Base-by-base conservation (phyloP, 2,113 vertebrate genomes). In the Mormyrus lacerda region DNA sequence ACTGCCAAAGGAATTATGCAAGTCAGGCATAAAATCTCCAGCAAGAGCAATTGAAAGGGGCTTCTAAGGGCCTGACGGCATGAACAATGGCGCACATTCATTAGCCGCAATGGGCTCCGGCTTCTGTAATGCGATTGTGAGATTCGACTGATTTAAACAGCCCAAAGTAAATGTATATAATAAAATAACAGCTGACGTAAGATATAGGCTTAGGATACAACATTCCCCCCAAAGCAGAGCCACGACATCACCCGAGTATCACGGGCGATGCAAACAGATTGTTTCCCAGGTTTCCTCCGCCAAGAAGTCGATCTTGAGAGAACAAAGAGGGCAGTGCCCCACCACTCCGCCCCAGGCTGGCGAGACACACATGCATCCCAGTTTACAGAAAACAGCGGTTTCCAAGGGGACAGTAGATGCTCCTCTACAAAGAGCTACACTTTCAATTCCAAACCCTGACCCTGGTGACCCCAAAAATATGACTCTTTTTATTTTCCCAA, bases 351-450 rank as follows among this genome's bases (percentile, higher is more conserved):
- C 51, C 58, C 85, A 86, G 73, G 89, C 89, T 51, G 87, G 90
- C 87, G 85, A 91, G 90, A 83, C 44, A 35, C 91, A 92, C 79
- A 50, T 90, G 90, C 85, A 88, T 42, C 17, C 47, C 89, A 91
- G 89, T 92, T 42, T 91, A 91, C 50, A 88, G 65, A 90, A 91
- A 93, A 90, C 90, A 79, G 92, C 3, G 65, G 21, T 53, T 89
- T 90, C 90, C 76, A 90, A 91, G 88, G 85, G 86, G 91, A 93
- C 88, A 61, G 86, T 90, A 91, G 15, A 76, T 15, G 31, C 35
- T 42, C 15, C 15, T 39, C 73, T 79, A 79, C 13, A 19, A 19
- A 79, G 5, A 19, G 5, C 31, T 42, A 79, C 15, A 35, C 31
- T 79, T 79, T 79, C 73, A 19, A 39, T 42, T 79, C 73, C 73